A percentile compares a stretch with the other conserved stretches of the same genome.
Evolutionary conservation across 2,888 invertebrate species (phyloP).

Genomic region (Synanthedon formicaeformis): DNA sequence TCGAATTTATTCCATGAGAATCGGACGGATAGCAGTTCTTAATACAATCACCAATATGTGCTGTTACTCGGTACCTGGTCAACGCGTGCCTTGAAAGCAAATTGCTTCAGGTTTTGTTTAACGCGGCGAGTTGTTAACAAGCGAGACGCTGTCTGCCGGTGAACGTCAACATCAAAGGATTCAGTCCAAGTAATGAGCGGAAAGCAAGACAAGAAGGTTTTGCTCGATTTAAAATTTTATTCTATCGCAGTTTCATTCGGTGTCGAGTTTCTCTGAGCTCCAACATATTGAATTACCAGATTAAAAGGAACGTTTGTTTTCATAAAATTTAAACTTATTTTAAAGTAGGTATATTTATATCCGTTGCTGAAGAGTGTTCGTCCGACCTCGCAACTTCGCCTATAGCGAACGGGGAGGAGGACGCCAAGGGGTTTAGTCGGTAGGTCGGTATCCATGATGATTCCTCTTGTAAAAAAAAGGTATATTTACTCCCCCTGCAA

Average conservation of each 20-base stretch:
- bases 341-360: no score
- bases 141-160: conserved; percentile 37
- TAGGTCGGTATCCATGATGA: no score
- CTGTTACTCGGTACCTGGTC: conserved; percentile 27
- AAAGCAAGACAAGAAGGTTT: conserved; percentile 5
- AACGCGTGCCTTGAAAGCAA: conserved; percentile 47
- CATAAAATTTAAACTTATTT: no score
- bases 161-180: conserved; percentile 31
- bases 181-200: conserved; percentile 30
- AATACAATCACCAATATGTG: conserved; percentile 18
- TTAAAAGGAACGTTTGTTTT: no score
- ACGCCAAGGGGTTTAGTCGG: no score
- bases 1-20: no score
- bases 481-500: no score
- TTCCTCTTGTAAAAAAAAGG: no score
- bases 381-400: no score
- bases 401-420: no score
- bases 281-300: no score
- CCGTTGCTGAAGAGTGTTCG: no score
- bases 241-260: not conserved
- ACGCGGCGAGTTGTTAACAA: conserved; percentile 30
- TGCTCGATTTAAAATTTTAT: not conserved
- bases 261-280: not conserved
- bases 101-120: conserved; percentile 44
- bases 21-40: not conserved